Conservation (phyloP, 2,113 vertebrate species). For the Podocnemis expansa region DNA sequence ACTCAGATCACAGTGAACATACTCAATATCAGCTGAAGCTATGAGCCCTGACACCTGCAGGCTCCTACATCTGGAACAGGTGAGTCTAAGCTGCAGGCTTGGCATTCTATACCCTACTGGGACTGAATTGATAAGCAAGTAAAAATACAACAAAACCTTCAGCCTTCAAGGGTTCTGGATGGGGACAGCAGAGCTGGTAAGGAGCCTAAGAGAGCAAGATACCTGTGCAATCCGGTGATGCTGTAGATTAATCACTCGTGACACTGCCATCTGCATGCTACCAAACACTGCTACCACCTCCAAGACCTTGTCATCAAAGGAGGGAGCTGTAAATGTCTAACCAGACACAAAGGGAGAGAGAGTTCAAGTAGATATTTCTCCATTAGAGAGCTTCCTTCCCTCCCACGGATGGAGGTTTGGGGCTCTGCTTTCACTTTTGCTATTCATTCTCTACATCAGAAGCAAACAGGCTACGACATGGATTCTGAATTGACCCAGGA, state of each 20-base stretch:
- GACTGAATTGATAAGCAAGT: background rate
- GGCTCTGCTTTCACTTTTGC: background rate
- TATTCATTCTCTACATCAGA: background rate
- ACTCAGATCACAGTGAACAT: background rate
- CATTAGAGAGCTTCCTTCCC: background rate
- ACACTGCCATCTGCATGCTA: slow-evolving; percentile 99
- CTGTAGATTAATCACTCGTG: slow-evolving; percentile 94
- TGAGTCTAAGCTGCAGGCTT: background rate
- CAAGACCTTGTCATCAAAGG: slow-evolving; percentile 96
- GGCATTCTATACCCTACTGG: background rate
- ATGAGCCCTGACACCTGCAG: background rate
- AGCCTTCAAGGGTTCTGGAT: background rate
- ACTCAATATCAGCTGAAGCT: background rate
- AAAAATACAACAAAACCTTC: background rate
- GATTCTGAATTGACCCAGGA: background rate
- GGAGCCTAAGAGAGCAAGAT: slow-evolving; percentile 12
- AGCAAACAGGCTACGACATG: background rate
- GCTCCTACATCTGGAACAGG: background rate
- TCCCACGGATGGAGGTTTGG: fast-evolving
- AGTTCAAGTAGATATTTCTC: background rate
- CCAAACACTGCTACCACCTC: slow-evolving; percentile 98
- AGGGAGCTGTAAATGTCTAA: slow-evolving; percentile 94
- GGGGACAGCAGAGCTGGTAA: background rate
- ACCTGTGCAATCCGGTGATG: slow-evolving; percentile 98
- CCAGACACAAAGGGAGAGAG: slow-evolving; percentile 16